Evolutionary conservation across 2,113 vertebrate genomes (phyloP).

Genomic region (Rhagologus leucostigma): DNA sequence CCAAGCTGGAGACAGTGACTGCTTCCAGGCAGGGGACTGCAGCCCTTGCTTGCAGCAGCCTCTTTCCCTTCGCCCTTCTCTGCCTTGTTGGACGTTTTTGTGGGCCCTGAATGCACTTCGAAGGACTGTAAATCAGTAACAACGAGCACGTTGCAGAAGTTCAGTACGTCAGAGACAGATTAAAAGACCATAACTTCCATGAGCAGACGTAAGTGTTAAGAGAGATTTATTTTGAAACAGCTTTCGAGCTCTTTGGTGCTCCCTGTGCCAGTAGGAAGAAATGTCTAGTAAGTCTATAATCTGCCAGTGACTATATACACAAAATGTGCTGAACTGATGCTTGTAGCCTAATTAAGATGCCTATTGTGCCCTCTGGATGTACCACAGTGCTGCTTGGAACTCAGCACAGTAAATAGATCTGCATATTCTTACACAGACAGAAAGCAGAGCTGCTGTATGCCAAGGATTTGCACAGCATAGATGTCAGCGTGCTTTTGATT

Average conservation of each 20-base stretch:
- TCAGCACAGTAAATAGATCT: background rate
- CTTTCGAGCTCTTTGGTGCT: background rate
- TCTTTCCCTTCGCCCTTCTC: background rate
- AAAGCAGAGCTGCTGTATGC: background rate
- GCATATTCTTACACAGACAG: accelerated
- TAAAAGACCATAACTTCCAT: background rate
- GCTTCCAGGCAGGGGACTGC: background rate
- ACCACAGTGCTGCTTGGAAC: background rate
- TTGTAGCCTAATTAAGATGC: background rate
- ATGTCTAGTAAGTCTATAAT: background rate
- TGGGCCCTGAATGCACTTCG: background rate
- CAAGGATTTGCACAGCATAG: background rate
- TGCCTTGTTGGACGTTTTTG: background rate
- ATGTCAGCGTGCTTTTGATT: background rate
- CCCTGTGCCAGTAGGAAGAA: background rate
- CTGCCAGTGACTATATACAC: background rate
- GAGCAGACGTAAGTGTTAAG: background rate
- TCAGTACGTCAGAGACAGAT: background rate
- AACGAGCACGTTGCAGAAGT: background rate
- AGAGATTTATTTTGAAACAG: background rate
- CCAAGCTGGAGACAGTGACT: background rate
- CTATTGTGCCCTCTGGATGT: background rate
- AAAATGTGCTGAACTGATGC: background rate
- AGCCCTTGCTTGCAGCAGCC: background rate
- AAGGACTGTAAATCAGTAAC: background rate